Conservation (phyloP, 2,888 invertebrate genomes). For the Anorthoa munda region DNA sequence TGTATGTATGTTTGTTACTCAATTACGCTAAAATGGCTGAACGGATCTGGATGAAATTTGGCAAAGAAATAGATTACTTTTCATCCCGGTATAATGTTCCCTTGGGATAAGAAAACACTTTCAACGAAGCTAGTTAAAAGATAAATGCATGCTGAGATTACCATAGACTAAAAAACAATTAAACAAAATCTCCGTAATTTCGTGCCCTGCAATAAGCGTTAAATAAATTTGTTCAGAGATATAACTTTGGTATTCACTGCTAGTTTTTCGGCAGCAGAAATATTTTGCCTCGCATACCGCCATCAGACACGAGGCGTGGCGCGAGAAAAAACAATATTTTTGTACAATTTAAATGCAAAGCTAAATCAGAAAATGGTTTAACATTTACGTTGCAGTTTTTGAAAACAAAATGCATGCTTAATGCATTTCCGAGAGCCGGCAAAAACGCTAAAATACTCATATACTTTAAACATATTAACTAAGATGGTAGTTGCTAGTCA, state of each 20-base stretch:
- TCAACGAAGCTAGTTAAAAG: no score
- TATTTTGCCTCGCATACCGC: conserved; percentile 47
- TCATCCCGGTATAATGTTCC: no score
- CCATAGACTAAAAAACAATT: conserved; percentile 2
- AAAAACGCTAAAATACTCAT: conserved; percentile 1
- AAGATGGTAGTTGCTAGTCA: not conserved
- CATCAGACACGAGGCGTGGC: conserved; percentile 37
- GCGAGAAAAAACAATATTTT: conserved; percentile 54
- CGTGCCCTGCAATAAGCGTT: conserved; percentile 42
- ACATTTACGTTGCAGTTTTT: conserved; percentile 51
- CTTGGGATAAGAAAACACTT: no score
- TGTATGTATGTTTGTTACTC: no score
- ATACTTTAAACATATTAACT: not conserved
- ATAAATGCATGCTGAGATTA: conserved; percentile 1
- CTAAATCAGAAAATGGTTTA: conserved; percentile 57
- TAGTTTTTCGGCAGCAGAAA: conserved; percentile 46
- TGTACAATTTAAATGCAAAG: conserved; percentile 62
- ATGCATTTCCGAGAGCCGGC: not conserved
- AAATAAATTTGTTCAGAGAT: conserved; percentile 55
- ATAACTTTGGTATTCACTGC: conserved; percentile 56
- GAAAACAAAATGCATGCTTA: conserved; percentile 37
- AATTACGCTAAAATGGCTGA: no score
- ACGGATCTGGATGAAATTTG: no score
- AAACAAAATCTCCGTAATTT: conserved; percentile 28
- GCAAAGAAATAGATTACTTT: no score